A percentile compares a stretch with the other conserved stretches of the same genome.
Evolutionary conservation across 2,797 vertebrate species (phyloP).

Genomic region (Xyrichtys novacula): DNA sequence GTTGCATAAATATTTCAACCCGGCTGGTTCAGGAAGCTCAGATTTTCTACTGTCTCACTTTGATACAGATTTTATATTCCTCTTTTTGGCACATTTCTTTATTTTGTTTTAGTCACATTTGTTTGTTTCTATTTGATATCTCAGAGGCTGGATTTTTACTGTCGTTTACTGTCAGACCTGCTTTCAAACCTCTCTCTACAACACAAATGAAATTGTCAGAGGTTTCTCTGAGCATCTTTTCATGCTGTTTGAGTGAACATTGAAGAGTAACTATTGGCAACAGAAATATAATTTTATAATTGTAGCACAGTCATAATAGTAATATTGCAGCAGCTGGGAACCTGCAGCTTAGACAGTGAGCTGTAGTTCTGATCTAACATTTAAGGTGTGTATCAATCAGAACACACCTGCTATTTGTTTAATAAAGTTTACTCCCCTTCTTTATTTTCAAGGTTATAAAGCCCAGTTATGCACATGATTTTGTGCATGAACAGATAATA

Average conservation of each 20-base stretch:
- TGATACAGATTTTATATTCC: not conserved
- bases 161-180: rapidly evolving
- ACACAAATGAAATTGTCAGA: not conserved
- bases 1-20: slow-evolving; percentile 36
- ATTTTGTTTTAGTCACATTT: not conserved
- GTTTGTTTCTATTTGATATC: not conserved
- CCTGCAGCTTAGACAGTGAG: not conserved
- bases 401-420: not conserved
- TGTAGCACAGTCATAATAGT: not conserved
- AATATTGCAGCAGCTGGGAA: slow-evolving; percentile 2
- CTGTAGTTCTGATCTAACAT: slow-evolving; percentile 23
- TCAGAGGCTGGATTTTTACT: not conserved
- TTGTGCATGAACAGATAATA: slow-evolving; percentile 39
- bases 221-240: slow-evolving; percentile 14
- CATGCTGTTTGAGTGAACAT: not conserved
- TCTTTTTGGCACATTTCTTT: not conserved
- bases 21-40: not conserved
- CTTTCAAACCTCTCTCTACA: not conserved
- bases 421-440: slow-evolving; percentile 27
- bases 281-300: not conserved
- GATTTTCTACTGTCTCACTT: not conserved
- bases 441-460: slow-evolving; percentile 57
- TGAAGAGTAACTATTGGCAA: not conserved
- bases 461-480: slow-evolving; percentile 10
- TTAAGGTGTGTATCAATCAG: not conserved